phyloP scores from a whole-genome alignment of 2,888 invertebrate species.

The Cantharis rustica region DNA sequence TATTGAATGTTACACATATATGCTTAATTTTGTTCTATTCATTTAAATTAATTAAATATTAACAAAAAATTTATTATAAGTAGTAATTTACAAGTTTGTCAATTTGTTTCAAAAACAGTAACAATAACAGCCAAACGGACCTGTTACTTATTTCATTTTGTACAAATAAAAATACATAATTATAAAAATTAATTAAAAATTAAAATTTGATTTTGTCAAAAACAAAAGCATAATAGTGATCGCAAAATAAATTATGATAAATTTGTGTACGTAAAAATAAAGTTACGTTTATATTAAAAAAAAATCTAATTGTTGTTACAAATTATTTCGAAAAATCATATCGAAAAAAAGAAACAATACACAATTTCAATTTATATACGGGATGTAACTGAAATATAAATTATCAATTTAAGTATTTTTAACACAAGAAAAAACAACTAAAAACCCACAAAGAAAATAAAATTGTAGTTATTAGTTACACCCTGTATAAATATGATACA shows the following conservation, averaged over 20 bases:
- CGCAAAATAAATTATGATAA: neutral
- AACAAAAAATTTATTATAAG: neutral
- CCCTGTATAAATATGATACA: slow-evolving; percentile 16
- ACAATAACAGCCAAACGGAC: neutral
- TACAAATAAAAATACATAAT: neutral
- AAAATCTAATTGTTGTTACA: neutral
- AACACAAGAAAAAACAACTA: neutral
- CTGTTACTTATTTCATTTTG: neutral
- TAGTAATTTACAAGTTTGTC: neutral
- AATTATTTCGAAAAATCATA: neutral
- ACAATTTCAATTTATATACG: neutral
- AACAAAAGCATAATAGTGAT: neutral
- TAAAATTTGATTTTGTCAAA: neutral
- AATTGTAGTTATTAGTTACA: neutral
- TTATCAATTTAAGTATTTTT: neutral
- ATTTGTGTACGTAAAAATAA: neutral
- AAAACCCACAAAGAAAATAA: neutral
- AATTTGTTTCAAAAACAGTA: neutral
- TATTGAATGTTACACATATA: slow-evolving; percentile 47
- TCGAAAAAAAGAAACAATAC: neutral
- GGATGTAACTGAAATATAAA: neutral
- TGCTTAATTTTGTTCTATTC: slow-evolving; percentile 25
- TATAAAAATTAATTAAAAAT: neutral
- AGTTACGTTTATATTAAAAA: neutral
- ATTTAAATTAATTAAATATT: neutral